Percentiles rank a stretch among this genome's conserved stretches.
phyloP scores from a whole-genome alignment of 2,797 vertebrate genomes.

The Pempheris klunzingeri region DNA sequence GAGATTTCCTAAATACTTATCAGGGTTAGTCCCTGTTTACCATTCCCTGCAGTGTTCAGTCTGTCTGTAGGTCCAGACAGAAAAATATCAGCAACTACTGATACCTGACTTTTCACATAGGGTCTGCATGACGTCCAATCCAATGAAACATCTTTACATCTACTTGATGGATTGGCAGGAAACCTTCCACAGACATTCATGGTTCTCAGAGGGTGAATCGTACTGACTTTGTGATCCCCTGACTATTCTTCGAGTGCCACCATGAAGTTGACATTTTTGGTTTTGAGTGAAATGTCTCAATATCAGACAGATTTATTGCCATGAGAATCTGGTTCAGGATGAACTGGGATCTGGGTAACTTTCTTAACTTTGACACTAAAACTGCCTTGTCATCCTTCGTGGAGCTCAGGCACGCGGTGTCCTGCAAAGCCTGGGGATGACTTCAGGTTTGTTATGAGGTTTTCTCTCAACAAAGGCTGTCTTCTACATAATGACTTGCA shows the following conservation, averaged over 20 bases:
- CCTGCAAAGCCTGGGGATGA: not conserved
- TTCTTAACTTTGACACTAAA: not conserved
- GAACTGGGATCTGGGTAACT: too few species aligned
- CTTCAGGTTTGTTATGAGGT: not conserved
- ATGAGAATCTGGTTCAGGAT: not conserved
- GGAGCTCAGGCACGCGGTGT: not conserved
- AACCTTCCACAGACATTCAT: not conserved
- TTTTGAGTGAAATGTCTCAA: not conserved
- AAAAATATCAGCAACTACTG: not conserved
- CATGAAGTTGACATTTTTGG: not conserved
- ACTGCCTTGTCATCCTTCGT: not conserved
- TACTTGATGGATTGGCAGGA: not conserved
- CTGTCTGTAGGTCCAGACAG: not conserved
- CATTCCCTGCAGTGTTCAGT: not conserved
- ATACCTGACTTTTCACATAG: not conserved
- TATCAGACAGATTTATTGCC: not conserved
- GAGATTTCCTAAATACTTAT: not conserved
- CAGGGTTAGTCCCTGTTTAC: not conserved
- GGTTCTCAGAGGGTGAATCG: not conserved
- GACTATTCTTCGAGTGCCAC: not conserved
- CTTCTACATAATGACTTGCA: conserved; percentile 28
- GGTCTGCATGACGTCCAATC: too few species aligned
- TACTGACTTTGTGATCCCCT: not conserved
- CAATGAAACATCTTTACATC: not conserved
- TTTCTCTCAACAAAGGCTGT: conserved; percentile 13